These are phyloP conservation scores for Istiophorus platypterus DNA, from an alignment of 2,113 vertebrate species.

Conservation along the genomic window DNA sequence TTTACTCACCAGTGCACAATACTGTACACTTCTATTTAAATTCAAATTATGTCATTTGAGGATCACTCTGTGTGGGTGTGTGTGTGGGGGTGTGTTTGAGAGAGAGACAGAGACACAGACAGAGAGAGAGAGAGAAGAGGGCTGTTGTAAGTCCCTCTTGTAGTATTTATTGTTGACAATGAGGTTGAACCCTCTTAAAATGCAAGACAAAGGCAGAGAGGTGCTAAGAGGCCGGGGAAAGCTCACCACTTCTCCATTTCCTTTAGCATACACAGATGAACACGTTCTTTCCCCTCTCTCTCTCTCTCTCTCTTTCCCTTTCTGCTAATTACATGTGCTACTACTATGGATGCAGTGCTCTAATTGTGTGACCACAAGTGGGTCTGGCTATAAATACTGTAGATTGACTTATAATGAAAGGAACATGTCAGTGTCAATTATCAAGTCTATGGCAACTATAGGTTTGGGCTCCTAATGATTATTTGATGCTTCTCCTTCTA, in stretches of 20 bases:
- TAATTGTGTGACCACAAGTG: slow-evolving; percentile 64
- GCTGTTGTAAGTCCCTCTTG: slow-evolving; percentile 51
- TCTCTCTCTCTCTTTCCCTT: no score
- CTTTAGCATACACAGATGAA: slow-evolving; percentile 26
- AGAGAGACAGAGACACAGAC: not conserved
- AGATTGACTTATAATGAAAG: slow-evolving; percentile 40
- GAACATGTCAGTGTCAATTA: slow-evolving; percentile 39
- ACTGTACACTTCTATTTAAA: slow-evolving; percentile 76
- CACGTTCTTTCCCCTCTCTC: not conserved
- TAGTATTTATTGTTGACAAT: slow-evolving; percentile 69
- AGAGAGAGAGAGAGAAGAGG: slow-evolving; percentile 4
- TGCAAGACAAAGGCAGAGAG: slow-evolving; percentile 74
- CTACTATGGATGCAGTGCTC: slow-evolving; percentile 43
- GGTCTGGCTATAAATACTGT: slow-evolving; percentile 55
- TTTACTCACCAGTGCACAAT: slow-evolving; percentile 71
- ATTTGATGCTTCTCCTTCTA: not conserved
- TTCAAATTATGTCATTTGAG: slow-evolving; percentile 70
- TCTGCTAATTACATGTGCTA: slow-evolving; percentile 52
- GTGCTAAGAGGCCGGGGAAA: slow-evolving; percentile 64
- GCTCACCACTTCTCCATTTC: slow-evolving; percentile 60
- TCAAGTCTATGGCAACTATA: not conserved
- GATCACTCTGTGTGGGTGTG: slow-evolving; percentile 27
- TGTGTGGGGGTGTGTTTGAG: slow-evolving; percentile 8
- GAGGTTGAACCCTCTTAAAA: slow-evolving; percentile 74
- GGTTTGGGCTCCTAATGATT: not conserved